These are phyloP conservation scores for Callospermophilus lateralis DNA, from an alignment of 2,113 vertebrate species.

Conservation along the genomic window DNA sequence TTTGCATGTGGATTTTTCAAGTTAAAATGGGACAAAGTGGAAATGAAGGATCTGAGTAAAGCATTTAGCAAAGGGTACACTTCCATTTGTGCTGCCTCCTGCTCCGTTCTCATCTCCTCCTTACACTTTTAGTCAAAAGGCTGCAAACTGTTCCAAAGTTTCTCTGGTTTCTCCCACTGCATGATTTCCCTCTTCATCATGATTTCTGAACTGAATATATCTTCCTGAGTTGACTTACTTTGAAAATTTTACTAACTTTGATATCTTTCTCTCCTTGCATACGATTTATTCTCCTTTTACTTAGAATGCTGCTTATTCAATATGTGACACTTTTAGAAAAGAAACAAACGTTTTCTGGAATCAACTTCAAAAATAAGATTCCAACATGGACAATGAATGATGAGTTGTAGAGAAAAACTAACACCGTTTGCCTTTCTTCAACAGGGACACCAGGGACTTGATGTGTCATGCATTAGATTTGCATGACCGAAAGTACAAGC, in stretches of 20 bases:
- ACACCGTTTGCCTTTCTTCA: background rate
- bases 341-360: constrained; percentile 31
- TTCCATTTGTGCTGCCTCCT: background rate
- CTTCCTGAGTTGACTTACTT: background rate
- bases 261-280: background rate
- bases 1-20: background rate
- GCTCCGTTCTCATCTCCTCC: background rate
- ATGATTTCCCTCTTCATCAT: background rate
- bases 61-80: background rate
- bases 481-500: background rate
- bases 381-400: background rate
- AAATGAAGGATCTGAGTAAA: background rate
- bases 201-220: background rate
- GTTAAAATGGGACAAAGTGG: background rate
- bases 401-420: background rate
- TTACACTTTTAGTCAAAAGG: background rate
- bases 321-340: background rate
- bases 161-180: background rate
- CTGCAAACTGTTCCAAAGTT: background rate
- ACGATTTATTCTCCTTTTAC: background rate
- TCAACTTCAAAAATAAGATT: background rate
- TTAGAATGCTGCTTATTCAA: background rate
- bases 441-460: no score
- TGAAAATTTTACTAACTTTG: constrained; percentile 16
- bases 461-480: background rate